Evolutionary conservation across 2,888 invertebrate species (phyloP).

Genomic region (Watsonalla binaria): DNA sequence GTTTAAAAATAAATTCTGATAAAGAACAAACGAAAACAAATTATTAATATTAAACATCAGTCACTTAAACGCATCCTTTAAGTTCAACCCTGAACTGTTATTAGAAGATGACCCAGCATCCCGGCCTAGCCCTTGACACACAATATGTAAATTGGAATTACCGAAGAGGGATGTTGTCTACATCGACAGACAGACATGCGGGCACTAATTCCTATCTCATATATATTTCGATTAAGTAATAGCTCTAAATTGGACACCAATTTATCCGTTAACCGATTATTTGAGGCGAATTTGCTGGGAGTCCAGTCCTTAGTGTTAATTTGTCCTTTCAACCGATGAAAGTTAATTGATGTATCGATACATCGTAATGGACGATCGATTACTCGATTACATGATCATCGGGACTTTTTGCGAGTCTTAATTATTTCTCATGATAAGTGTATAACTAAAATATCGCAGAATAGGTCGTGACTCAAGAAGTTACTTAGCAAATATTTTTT

Average conservation of each 20-base stretch:
- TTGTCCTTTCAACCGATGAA: not conserved
- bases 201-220: conserved; percentile 51
- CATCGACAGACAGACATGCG: conserved; percentile 53
- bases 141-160: conserved; percentile 61
- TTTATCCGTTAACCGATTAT: conserved; percentile 54
- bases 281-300: conserved; percentile 14
- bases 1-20: no score
- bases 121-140: conserved; percentile 6
- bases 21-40: no score
- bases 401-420: no score
- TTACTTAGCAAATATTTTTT: no score
- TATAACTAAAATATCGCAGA: no score
- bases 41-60: no score
- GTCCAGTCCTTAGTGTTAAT: conserved; percentile 9
- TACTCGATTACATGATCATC: not conserved
- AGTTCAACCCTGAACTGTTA: not conserved
- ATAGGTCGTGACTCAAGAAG: no score
- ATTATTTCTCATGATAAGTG: no score
- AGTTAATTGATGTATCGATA: conserved; percentile 1
- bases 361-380: not conserved
- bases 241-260: conserved; percentile 64
- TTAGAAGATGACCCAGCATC: not conserved
- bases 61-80: no score
- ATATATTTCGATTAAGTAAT: conserved; percentile 58
- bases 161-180: conserved; percentile 54